Base-by-base conservation (phyloP, 2,888 invertebrate genomes). In the Crocallis elinguaria region DNA sequence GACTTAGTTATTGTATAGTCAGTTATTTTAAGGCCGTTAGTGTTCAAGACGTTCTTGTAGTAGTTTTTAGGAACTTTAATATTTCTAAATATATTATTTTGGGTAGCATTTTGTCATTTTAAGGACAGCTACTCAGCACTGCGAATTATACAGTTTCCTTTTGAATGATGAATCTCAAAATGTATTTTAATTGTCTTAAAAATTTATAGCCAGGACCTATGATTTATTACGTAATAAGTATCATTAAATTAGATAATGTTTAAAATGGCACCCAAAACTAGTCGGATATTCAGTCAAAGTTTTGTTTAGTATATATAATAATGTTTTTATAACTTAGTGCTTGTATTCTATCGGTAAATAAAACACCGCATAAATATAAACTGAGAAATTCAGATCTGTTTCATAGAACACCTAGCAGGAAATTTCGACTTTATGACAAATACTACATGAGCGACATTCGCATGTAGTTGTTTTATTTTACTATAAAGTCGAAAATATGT, bases 261-360 rank as follows among this genome's bases (percentile, higher is more conserved):
- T 9, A 25, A 25, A 25, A 25, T 25, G n/a, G 25, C 25, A 3
- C 11, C 29, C 12, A 12, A 29, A 29, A 29, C 32, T 39, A 36
- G 42, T 49, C 12, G 16, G 5, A 1, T 13, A 19, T 13, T 14
- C 2, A 19, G 19, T 41, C 29, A 42, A 7, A 27, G 37, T 43
- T 25, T 30, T 12, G n/a, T 8, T 12, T 19, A 25, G 17, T 17
- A 16, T 48, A 32, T 46, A 33, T 42, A 48, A 53, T 25, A 27
- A 3, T 21, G 11, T 32, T 42, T 46, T 43, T 48, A 48, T 49
- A 41, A 16, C 12, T 38, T 32, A 38, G 46, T 27, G 19, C 32
- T 37, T 35, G 39, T 48, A 38, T 23, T 35, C 29, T 46, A 43
- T 42, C 37, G 38, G 37, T 38, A 48, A 42, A 37, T n/a, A n/a